Evolutionary conservation across 2,888 invertebrate species (phyloP), one percentile per base, ranked within the genome.

Genomic region (Nomada ruficornis): DNA sequence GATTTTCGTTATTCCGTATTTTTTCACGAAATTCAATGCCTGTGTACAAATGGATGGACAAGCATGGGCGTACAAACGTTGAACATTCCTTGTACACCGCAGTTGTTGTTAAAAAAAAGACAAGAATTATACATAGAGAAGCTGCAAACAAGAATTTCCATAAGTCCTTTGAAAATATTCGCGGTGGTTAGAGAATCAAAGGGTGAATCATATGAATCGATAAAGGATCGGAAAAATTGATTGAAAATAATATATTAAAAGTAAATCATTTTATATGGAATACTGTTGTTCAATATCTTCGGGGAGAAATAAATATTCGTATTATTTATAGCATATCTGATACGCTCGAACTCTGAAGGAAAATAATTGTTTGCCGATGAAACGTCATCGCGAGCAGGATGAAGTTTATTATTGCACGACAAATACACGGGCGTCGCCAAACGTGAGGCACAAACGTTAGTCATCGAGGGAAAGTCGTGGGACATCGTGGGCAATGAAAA

Each of bases 401-500:
- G 5, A 18, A 60, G 77, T 57, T 83, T 74, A 74, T 77, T 63
- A 74, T 63, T 62, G n/a, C 47, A 29, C 47, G 59, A 44, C 62
- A 77, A 83, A 83, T 70, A 77, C 5, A 11, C 76, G 55, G 69
- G 81, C 77, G 69, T 77, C 77, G 69, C 47, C 23, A 1, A 67
- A 86, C 65, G 77, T 70, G 67, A 78, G 60, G 42, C 36, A 2
- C 18, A 36, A 11, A 80, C 77, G 76, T 86, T 84, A 86, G 84
- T 86, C 86, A 85, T 68, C 77, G 81, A 63, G 74, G 78, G 47
- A 83, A 75, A 81, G 68, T 50, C 44, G 42, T 60, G 70, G 74
- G 76, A 81, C 80, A 71, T 83, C 54, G 64, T 71, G 76, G 82
- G 59, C 69, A 63, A n/a, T 36, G 47, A 80, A 73, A 73, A 65